phyloP scores from a whole-genome alignment of 2,888 invertebrate species.

The Poecilus cupreus region DNA sequence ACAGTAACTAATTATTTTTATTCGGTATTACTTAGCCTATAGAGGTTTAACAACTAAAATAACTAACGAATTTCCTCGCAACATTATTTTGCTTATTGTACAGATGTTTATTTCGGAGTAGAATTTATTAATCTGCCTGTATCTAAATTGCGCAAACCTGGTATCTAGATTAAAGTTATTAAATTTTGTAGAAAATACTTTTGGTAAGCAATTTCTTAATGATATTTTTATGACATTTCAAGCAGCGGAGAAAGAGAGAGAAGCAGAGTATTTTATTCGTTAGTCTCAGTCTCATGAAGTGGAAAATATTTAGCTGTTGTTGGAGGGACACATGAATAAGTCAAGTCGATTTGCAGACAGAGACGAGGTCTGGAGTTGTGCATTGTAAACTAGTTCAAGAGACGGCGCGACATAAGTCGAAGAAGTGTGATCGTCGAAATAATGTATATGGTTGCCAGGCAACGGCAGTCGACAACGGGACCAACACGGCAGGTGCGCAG shows the following conservation, averaged over 20 bases:
- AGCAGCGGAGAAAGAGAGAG: background rate
- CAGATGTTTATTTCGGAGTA: no score
- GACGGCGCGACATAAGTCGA: constrained; percentile 16
- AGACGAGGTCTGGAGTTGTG: constrained; percentile 14
- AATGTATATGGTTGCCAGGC: constrained; percentile 50
- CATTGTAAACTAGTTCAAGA: constrained; percentile 27
- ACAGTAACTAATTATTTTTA: no score
- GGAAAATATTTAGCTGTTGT: background rate
- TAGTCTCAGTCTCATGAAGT: background rate
- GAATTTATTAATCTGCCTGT: no score
- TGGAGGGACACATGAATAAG: background rate
- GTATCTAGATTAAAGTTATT: no score
- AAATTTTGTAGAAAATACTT: background rate
- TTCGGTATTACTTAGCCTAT: no score
- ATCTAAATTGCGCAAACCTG: no score
- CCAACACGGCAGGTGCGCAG: constrained; percentile 39
- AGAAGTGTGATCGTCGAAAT: constrained; percentile 50
- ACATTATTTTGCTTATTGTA: no score
- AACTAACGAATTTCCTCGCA: no score
- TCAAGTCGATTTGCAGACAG: constrained; percentile 14
- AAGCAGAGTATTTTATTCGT: background rate
- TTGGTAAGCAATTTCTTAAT: background rate
- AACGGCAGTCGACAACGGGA: constrained; percentile 50
- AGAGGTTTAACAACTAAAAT: no score
- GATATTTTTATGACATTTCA: background rate